Conservation (phyloP, 2,797 vertebrate species). For the Halcyon badia region DNA sequence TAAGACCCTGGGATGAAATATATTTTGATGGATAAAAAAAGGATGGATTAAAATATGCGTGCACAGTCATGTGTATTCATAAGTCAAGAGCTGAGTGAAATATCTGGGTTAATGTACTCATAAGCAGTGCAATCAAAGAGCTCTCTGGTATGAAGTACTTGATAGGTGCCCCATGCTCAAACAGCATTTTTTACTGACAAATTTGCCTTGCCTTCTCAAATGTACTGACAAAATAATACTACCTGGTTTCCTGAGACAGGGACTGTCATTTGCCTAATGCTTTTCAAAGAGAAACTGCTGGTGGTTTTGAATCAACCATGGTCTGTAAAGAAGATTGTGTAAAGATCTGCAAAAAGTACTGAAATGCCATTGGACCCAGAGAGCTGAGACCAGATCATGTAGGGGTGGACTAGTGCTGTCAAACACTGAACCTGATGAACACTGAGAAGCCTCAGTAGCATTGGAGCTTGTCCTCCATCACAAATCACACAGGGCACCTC, state of each 20-base stretch:
- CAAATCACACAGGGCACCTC: not conserved
- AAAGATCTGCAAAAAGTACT: not conserved
- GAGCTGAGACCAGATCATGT: not conserved
- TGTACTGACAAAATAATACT: not conserved
- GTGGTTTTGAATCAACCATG: not conserved
- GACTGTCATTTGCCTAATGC: not conserved
- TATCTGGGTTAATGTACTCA: not conserved
- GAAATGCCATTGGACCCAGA: not conserved
- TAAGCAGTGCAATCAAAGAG: not conserved
- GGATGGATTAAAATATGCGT: not conserved
- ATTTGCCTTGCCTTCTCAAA: not conserved
- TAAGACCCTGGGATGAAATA: not conserved
- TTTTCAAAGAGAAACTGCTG: not conserved
- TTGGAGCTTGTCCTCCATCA: not conserved
- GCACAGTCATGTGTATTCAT: not conserved
- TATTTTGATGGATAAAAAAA: not conserved
- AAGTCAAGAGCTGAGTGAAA: not conserved
- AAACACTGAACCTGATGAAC: not conserved
- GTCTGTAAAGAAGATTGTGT: not conserved
- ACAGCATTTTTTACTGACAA: not conserved
- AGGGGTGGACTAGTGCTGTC: not conserved
- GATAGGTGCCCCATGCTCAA: not conserved
- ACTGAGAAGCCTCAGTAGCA: fast-evolving
- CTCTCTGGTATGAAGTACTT: not conserved
- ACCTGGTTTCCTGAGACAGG: not conserved